Base-by-base conservation (phyloP, 2,888 invertebrate genomes). In the Andricus quercusramuli region DNA sequence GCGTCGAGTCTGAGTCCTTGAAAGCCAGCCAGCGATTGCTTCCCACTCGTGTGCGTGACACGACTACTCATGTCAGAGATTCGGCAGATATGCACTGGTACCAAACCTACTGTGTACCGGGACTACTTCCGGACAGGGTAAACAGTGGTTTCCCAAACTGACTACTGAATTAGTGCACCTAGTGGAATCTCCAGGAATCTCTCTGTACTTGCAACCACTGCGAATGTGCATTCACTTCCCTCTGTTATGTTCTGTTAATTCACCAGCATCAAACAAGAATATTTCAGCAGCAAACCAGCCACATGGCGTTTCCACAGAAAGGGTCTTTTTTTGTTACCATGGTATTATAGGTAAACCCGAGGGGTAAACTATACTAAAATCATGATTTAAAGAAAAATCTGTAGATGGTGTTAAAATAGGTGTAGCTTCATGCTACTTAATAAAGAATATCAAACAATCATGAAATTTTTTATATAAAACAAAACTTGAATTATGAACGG, bases 251-350 rank as follows among this genome's bases (percentile, higher is more conserved):
- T 5, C 68, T 77, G 83, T 83, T 85, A 82, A 87, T 84, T 81
- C 82, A 80, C 81, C 84, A 70, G 83, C 76, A 76, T 85, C 83
- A 84, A 85, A 86, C 81, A 86, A 79, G 81, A 65, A 17, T 47
- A 44, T 47, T 68, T 68, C 47, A 13, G 79, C 66, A 81, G 82
- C 77, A 83, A 83, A 84, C 80, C 77, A 64, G 29, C 13, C 67
- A n/a, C 37, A 37, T 9, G 37, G 8, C 9, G 37, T 37, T 37
- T 9, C 1, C 37, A 9, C 0, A 1, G 0, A 37, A 37, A 37
- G 37, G 9, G 37, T 37, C 9, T 32, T 37, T 8, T 8, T 37
- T 37, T 37, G 37, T 37, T 1, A 37, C 37, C 37, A 37, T 37
- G 8, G 9, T 37, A 1, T 37, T 9, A 37, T 8, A 37, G 9